Evolutionary conservation across 2,113 vertebrate species (phyloP), one percentile per base, ranked within the genome.

Genomic region (Delphinapterus leucas): DNA sequence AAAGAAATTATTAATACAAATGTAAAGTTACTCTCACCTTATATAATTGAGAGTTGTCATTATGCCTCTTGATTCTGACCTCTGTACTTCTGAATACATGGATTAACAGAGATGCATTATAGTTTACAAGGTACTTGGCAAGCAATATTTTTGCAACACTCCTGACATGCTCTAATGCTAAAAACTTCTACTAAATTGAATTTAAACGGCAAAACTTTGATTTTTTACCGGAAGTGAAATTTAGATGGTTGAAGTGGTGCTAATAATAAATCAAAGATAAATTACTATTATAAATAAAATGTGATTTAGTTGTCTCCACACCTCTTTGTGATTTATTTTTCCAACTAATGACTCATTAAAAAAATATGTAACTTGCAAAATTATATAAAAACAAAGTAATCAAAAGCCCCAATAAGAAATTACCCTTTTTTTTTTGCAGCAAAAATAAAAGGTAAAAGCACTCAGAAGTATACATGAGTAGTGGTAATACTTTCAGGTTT

Each of bases 81-180:
- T 98, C 65, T 49, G 25, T 95, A 92, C 79, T 97, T 96, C 96
- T 96, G 96, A 98, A 94, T 63, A 98, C 86, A 97, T 0, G 15
- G 93, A 98, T 98, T 97, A 98, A 98, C 93, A 98, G 90, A 88
- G 89, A 90, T 33, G 96, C 77, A 84, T 97, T 97, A 94, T 68
- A 96, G n/a, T 79, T 96, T 97, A 95, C 2, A 71, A 36, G 68
- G n/a, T 65, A 88, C 53, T 93, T 87, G 55, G 55, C 36, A 95
- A 96, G 88, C 70, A 92, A 79, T 79, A 73, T 93, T 92, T 98
- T 83, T 74, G 49, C 55, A 96, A 11, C 31, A 76, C 31, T 84
- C 26, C 14, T 96, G 76, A 95, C 80, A 65, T 21, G 81, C 73
- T 79, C 98, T 98, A 92, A 98, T 93, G 96, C 41, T 96, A 67